Evolutionary conservation across 1,140 invertebrate species (phyloP).

Genomic region (Drosophila gunungcola): DNA sequence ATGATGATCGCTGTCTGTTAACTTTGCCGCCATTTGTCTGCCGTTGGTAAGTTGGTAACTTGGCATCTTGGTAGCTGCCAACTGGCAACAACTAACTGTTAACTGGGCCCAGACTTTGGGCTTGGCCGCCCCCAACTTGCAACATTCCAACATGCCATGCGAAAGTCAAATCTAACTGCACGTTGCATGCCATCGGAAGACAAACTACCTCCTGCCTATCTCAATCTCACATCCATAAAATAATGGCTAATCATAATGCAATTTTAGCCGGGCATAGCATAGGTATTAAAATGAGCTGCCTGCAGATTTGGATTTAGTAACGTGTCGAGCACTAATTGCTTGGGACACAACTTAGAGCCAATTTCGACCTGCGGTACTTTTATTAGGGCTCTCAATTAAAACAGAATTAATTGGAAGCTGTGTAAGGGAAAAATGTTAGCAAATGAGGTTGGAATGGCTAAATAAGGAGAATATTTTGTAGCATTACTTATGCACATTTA

Average conservation of each 20-base stretch:
- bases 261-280: constrained; percentile 34
- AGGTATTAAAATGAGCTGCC: constrained; percentile 46
- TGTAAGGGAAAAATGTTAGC: constrained; percentile 20
- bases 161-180: constrained; percentile 71
- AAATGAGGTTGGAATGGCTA: constrained; percentile 30
- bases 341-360: constrained; percentile 4
- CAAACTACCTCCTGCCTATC: constrained; percentile 9
- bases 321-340: constrained; percentile 50
- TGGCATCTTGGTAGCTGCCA: constrained; percentile 21
- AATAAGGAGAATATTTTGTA: constrained; percentile 39
- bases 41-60: constrained; percentile 43
- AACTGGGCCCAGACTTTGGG: constrained; percentile 37
- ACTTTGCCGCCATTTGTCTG: constrained; percentile 70
- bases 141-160: constrained; percentile 68
- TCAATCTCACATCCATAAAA: constrained; percentile 38
- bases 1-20: constrained; percentile 52
- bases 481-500: constrained; percentile 21
- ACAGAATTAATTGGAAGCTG: constrained; percentile 16
- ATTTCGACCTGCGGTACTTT: not conserved
- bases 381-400: constrained; percentile 14
- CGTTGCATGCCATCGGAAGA: constrained; percentile 70
- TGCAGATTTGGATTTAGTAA: constrained; percentile 36
- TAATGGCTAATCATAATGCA: constrained; percentile 76
- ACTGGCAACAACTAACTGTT: constrained; percentile 38
- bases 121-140: constrained; percentile 66